Base-by-base conservation (phyloP, 2,113 vertebrate genomes). In the Prionailurus viverrinus region DNA sequence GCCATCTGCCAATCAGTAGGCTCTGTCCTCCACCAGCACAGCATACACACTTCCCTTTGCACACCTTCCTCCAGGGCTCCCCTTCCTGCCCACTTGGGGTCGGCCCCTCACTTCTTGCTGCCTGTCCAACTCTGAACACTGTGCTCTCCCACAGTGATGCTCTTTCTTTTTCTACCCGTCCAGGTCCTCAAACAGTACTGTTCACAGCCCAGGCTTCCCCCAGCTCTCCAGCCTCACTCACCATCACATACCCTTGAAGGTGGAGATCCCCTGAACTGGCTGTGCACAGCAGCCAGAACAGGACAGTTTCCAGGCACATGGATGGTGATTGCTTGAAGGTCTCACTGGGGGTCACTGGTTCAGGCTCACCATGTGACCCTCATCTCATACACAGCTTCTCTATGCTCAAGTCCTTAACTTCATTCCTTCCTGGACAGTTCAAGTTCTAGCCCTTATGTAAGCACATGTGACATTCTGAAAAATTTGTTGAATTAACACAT, bases 11-110 rank as follows among this genome's bases (percentile, higher is more conserved):
- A 53, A 53, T 53, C 76, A 71, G 55, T 15, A 82, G 66, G 55
- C 25, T 82, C 48, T 31, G 1, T 61, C 14, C 4, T 7, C 0
- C 1, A 51, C 33, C 73, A 36, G 36, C 0, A 33, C 41, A 2
- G 8, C 53, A 76, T 23, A 7, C 78, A 76, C 33, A 7, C 78
- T 41, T 36, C 51, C 48, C 25, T 33, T 1, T n/a, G 58, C 68
- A 53, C 18, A 25, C 31, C 45, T 55, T 55, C 76, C 66, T 76
- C 73, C 58, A 21, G 29, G 31, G n/a, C 11, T 45, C 11, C 76
- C 48, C 29, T 25, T 9, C 51, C 33, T 25, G 4, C 33, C 65
- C 6, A 1, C 51, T 48, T 1, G 7, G 23, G 29, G 7, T 45
- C n/a, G 1, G 58, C 25, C 55, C 39, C 78, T 69, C 29, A 3